Conservation (phyloP, 1,140 invertebrate species). For the Uloborus diversus region DNA sequence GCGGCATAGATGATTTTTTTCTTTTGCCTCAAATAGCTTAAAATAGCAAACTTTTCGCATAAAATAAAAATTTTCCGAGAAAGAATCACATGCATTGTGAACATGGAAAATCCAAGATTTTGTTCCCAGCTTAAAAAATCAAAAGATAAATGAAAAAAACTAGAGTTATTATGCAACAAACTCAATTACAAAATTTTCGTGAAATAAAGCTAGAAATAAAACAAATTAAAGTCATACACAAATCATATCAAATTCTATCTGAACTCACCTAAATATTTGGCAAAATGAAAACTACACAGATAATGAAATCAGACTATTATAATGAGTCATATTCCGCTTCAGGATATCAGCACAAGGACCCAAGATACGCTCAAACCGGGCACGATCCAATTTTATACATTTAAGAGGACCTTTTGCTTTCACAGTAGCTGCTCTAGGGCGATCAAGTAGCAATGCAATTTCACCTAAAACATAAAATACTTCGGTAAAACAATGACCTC, state of each 20-base stretch:
- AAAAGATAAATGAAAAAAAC: background rate
- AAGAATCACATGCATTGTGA: no score
- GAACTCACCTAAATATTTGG: constrained; percentile 35
- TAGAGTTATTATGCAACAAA: background rate
- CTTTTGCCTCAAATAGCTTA: no score
- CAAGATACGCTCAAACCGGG: constrained; percentile 93
- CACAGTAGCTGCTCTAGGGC: constrained; percentile 96
- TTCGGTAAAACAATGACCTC: no score
- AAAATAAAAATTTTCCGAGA: no score
- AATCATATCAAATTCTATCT: background rate
- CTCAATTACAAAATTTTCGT: background rate
- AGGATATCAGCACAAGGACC: constrained; percentile 98
- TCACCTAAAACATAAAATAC: constrained; percentile 75
- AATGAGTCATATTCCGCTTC: constrained; percentile 98
- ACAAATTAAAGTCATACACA: background rate
- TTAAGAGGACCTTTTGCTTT: constrained; percentile 93
- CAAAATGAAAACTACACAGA: constrained; percentile 78
- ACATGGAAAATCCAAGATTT: no score
- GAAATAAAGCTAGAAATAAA: background rate
- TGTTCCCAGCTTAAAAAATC: no score
- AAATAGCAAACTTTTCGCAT: no score
- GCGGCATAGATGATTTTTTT: no score
- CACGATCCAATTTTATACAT: constrained; percentile 97
- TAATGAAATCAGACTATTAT: constrained; percentile 98
- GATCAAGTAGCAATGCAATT: constrained; percentile 94